A percentile compares a stretch with the other conserved stretches of the same genome.
These are phyloP conservation scores for Cheilosia impressa DNA, from an alignment of 2,888 invertebrate species.

Conservation along the genomic window DNA sequence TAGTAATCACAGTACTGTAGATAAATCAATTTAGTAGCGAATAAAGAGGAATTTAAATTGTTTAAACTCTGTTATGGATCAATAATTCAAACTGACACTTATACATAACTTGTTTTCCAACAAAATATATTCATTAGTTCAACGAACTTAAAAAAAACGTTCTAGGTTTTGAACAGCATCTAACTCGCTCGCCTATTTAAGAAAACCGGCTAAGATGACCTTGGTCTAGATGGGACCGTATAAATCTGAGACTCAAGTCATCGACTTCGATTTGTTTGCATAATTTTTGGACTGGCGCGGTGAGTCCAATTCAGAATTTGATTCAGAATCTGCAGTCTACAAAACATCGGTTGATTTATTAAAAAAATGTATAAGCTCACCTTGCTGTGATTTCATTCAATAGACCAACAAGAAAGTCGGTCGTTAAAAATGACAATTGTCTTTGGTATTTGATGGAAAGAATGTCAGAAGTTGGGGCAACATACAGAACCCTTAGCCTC, in stretches of 20 bases:
- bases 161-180: background rate
- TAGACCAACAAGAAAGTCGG: too few species aligned
- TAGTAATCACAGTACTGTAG: background rate
- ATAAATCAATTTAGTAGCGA: background rate
- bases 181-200: background rate
- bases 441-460: too few species aligned
- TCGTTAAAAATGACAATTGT: too few species aligned
- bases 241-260: background rate
- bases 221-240: background rate
- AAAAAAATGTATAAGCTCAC: too few species aligned
- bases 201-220: background rate
- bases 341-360: too few species aligned
- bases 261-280: too few species aligned
- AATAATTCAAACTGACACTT: background rate
- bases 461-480: too few species aligned
- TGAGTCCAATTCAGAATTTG: too few species aligned
- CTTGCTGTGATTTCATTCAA: too few species aligned
- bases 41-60: slow-evolving; percentile 6
- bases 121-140: slow-evolving; percentile 1
- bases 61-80: background rate
- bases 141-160: slow-evolving; percentile 7
- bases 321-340: too few species aligned
- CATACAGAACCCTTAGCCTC: too few species aligned
- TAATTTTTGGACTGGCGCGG: too few species aligned
- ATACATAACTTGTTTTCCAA: background rate